Evolutionary conservation across 2,888 invertebrate species (phyloP).

Genomic region (Mechanitis messenoides): DNA sequence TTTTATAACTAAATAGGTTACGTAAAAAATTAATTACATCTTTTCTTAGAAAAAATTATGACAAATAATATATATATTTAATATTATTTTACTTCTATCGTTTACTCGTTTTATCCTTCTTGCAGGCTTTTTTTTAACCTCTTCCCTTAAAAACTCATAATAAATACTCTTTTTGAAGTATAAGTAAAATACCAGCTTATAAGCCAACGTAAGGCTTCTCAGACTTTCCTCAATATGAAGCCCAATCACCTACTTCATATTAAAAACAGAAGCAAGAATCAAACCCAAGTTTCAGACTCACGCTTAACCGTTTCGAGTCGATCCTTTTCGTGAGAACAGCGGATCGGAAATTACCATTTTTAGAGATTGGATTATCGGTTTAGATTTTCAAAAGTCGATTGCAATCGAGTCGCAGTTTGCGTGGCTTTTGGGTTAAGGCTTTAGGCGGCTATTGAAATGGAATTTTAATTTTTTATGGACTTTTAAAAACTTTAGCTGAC

Average conservation of each 20-base stretch:
- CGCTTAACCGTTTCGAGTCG: slow-evolving; percentile 51
- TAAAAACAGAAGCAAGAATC: no score
- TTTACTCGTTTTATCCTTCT: no score
- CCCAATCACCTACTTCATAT: no score
- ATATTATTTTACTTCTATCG: no score
- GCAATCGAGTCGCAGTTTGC: slow-evolving; percentile 47
- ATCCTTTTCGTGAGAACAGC: slow-evolving; percentile 69
- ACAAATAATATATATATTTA: no score
- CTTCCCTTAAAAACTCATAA: neutral
- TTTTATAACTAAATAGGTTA: no score
- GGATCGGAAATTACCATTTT: slow-evolving; percentile 71
- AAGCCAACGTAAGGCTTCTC: neutral
- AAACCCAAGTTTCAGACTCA: slow-evolving; percentile 3
- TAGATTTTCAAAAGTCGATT: slow-evolving; percentile 50
- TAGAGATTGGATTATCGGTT: slow-evolving; percentile 69
- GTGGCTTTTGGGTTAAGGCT: slow-evolving; percentile 48
- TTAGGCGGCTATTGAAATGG: slow-evolving; percentile 46
- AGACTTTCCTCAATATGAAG: no score
- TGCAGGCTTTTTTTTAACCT: no score
- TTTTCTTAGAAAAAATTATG: no score
- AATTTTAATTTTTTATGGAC: slow-evolving; percentile 9
- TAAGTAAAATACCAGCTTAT: neutral
- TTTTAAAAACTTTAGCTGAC: neutral
- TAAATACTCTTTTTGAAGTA: neutral
- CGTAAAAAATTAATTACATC: no score